Evolutionary conservation across 2,888 invertebrate species (phyloP), one percentile per base, ranked within the genome.

Genomic region (Dilophus febrilis): DNA sequence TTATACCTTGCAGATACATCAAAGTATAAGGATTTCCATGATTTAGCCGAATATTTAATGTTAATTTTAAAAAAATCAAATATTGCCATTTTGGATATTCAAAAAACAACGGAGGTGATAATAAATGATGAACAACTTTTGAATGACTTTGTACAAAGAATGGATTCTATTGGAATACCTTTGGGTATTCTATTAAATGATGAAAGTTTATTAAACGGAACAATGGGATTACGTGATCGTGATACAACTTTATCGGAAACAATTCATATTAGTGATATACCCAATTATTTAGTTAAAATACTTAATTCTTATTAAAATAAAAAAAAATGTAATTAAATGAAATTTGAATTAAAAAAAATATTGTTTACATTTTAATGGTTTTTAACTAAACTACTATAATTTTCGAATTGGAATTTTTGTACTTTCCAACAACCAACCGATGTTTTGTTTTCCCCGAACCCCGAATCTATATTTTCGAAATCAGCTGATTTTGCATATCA

Each of bases 101-200:
- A 58, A 27, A 54, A 55, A 38, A 51, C 51, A 19, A n/a, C n/a
- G n/a, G n/a, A n/a, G n/a, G 36, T 37, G 6, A 42, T 40, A 13
- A 37, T 35, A 19, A 6, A 22, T 22, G 8, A 22, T 22, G 8
- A 22, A 22, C 22, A 6, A 22, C 22, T 6, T 22, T 22, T 6
- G 5, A 22, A 6, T 6, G 5, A 8, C 22, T 6, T 22, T 22
- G 4, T 22, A 6, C 22, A 4, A 22, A 22, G n/a, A 44, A 67
- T 65, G 54, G 73, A 74, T 53, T 60, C 66, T 48, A 53, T 76
- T 40, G 85, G 84, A 2, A 68, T 86, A 8, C 77, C 81, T 7
- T 87, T 80, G 53, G 74, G 74, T 28, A 66, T 83, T 38, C 62
- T 79, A n/a, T 58, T 90, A 14, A 68, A 72, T 52, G 72, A 75